Percentiles rank a stretch among this genome's conserved stretches.
Evolutionary conservation across 2,113 vertebrate genomes (phyloP).

Genomic region (Tiliqua scincoides): DNA sequence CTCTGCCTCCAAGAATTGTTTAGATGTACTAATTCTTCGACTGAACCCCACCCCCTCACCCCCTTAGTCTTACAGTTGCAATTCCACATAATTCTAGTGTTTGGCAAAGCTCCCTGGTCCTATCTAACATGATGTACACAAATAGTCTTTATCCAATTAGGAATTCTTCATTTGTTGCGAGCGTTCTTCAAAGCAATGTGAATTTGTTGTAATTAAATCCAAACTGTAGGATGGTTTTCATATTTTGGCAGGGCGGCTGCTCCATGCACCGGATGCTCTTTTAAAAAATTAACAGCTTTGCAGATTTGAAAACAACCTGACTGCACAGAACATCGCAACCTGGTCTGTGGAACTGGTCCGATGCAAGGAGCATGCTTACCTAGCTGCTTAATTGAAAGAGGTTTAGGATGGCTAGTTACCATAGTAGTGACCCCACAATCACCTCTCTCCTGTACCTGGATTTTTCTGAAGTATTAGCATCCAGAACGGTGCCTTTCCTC

Average conservation of each 20-base stretch:
- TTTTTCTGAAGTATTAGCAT: conserved; percentile 71
- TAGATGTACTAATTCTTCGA: not conserved
- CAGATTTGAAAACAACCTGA: conserved; percentile 61
- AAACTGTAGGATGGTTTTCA: conserved; percentile 44
- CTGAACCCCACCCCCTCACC: not conserved
- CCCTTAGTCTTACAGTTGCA: not conserved
- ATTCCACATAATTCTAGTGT: not conserved
- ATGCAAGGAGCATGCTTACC: conserved; percentile 70
- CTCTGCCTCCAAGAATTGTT: not conserved
- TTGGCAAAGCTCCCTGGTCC: not conserved
- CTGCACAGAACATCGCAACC: conserved; percentile 46
- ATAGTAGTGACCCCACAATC: conserved; percentile 78
- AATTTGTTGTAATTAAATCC: conserved; percentile 28
- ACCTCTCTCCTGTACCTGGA: conserved; percentile 79
- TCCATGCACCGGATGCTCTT: conserved; percentile 46
- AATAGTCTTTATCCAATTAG: not conserved
- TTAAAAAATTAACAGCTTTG: conserved; percentile 60
- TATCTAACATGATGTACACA: not conserved
- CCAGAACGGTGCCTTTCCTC: conserved; percentile 77
- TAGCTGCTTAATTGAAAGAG: conserved; percentile 78
- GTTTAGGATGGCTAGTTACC: conserved; percentile 71
- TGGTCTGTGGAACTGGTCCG: conserved; percentile 57
- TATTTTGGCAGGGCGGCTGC: conserved; percentile 10
- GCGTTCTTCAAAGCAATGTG: not conserved
- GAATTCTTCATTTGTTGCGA: not conserved